phyloP scores from a whole-genome alignment of 35 echinoderm and acorn worm genomes.

The Anneissia japonica region DNA sequence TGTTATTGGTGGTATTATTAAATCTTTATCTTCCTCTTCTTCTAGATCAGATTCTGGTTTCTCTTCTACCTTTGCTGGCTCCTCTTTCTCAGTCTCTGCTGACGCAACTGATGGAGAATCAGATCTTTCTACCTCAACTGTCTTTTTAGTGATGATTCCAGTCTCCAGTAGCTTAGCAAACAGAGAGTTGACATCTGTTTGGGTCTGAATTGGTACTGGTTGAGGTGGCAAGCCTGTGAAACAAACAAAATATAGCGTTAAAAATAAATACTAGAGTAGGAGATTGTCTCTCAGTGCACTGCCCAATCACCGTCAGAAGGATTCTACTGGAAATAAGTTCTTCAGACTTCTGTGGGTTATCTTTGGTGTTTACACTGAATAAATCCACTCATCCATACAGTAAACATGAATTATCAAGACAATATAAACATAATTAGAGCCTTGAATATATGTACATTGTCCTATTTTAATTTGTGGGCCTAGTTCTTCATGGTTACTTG shows the following conservation, averaged over 20 bases:
- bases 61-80: slow-evolving; percentile 17
- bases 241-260: neutral
- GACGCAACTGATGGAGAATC: neutral
- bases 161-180: slow-evolving; percentile 4
- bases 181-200: slow-evolving; percentile 7
- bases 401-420: no score
- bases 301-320: no score
- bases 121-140: neutral
- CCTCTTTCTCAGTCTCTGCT: neutral
- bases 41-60: slow-evolving; percentile 13
- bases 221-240: neutral
- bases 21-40: slow-evolving; percentile 8
- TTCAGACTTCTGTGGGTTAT: no score
- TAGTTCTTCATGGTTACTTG: no score
- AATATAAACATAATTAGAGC: no score
- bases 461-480: no score
- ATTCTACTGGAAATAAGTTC: no score
- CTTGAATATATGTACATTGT: no score
- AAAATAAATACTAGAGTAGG: neutral
- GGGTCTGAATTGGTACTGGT: neutral
- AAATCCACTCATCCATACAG: no score
- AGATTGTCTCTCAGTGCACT: neutral
- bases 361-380: no score
- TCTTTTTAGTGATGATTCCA: slow-evolving; percentile 3
- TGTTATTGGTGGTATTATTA: slow-evolving; percentile 38